Percentiles rank a stretch among this genome's conserved stretches.
phyloP scores from a whole-genome alignment of 2,888 invertebrate species.

The Diarsia rubi region DNA sequence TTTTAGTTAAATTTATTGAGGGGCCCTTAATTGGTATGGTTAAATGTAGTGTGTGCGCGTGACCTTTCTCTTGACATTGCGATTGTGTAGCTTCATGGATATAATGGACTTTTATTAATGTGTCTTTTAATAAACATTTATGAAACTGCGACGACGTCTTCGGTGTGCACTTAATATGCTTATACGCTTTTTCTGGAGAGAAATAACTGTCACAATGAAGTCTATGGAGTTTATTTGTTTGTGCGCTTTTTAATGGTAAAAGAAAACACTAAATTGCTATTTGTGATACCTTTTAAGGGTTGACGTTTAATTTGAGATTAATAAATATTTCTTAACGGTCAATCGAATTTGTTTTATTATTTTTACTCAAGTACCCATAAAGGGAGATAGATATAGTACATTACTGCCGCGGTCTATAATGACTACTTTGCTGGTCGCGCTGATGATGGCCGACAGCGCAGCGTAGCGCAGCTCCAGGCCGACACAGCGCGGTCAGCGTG shows the following conservation, averaged over 20 bases:
- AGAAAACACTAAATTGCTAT: slow-evolving; percentile 30
- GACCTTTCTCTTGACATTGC: slow-evolving; percentile 76
- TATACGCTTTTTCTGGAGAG: slow-evolving; percentile 21
- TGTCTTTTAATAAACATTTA: slow-evolving; percentile 40
- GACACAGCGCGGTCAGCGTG: too few species aligned
- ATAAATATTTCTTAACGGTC: slow-evolving; percentile 20
- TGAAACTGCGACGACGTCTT: slow-evolving; percentile 51
- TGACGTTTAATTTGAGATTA: slow-evolving; percentile 11
- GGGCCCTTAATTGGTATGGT: slow-evolving; percentile 84
- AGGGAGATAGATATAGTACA: too few species aligned
- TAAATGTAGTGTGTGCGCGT: slow-evolving; percentile 78
- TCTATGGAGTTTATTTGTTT: slow-evolving; percentile 42
- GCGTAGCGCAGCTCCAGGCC: too few species aligned
- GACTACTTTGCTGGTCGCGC: too few species aligned
- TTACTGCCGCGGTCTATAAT: too few species aligned
- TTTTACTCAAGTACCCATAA: background rate
- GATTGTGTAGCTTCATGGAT: slow-evolving; percentile 64
- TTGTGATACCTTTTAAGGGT: slow-evolving; percentile 10
- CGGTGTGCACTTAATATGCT: slow-evolving; percentile 22
- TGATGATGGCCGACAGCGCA: too few species aligned
- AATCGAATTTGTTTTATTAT: slow-evolving; percentile 2
- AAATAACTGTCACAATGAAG: slow-evolving; percentile 47
- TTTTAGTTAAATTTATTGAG: slow-evolving; percentile 84
- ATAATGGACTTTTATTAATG: slow-evolving; percentile 67
- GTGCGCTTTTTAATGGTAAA: slow-evolving; percentile 19